These are phyloP conservation scores for Diploptera punctata DNA, from an alignment of 2,888 invertebrate species.

Conservation along the genomic window DNA sequence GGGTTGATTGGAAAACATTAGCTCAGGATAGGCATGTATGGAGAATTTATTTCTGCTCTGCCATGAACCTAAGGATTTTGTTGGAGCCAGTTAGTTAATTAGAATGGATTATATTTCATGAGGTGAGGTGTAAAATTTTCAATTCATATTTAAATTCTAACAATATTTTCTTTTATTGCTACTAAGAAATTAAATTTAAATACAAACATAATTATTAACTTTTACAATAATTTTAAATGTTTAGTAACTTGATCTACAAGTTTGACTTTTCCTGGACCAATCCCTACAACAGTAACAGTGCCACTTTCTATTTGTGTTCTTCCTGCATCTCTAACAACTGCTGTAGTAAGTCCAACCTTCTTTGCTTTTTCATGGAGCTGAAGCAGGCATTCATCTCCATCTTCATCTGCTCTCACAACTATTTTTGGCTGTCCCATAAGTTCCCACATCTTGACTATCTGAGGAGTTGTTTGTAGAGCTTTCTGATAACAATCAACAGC, in stretches of 20 bases:
- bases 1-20: no score
- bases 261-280: conserved; percentile 69
- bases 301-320: conserved; percentile 72
- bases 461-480: conserved; percentile 54
- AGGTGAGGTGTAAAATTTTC: no score
- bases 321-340: conserved; percentile 74
- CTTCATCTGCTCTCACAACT: conserved; percentile 65
- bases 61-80: no score
- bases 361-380: conserved; percentile 60
- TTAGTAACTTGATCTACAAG: conserved; percentile 68
- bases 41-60: no score
- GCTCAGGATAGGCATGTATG: no score
- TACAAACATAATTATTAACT: no score
- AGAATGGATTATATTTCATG: no score
- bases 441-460: conserved; percentile 67
- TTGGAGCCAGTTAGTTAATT: no score
- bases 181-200: no score
- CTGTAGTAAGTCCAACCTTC: conserved; percentile 58
- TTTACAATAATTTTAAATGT: conserved; percentile 66
- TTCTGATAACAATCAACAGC: conserved; percentile 71
- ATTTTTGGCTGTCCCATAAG: conserved; percentile 76
- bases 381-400: conserved; percentile 57
- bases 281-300: conserved; percentile 73
- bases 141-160: no score
- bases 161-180: no score